Evolutionary conservation across 2,888 invertebrate genomes (phyloP).

Genomic region (Rhingia rostrata): DNA sequence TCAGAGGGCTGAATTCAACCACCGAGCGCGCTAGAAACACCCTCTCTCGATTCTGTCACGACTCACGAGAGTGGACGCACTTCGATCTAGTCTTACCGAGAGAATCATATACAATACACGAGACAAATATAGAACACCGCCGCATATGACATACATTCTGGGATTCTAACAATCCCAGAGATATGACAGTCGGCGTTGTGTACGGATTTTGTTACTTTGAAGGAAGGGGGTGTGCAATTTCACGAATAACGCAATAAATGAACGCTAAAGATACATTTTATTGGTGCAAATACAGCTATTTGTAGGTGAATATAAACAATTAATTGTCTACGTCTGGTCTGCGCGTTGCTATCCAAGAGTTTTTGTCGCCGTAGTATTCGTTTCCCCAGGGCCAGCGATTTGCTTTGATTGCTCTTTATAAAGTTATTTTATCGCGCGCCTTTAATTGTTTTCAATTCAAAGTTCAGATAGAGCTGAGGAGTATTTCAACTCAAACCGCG

Average conservation of each 20-base stretch:
- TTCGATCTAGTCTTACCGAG: too few relatives aligned
- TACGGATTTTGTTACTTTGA: slow-evolving; percentile 6
- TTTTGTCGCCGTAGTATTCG: slow-evolving; percentile 12
- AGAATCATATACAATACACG: too few relatives aligned
- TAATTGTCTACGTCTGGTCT: not conserved
- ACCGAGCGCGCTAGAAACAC: too few relatives aligned
- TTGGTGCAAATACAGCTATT: slow-evolving; percentile 47
- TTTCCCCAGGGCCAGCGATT: not conserved
- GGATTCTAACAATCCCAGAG: not conserved
- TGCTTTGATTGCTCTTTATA: slow-evolving; percentile 20
- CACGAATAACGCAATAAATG: slow-evolving; percentile 9
- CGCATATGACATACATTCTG: too few relatives aligned
- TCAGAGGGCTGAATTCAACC: too few relatives aligned
- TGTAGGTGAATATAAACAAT: slow-evolving; percentile 28
- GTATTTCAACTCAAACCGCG: not conserved
- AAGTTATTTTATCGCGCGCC: slow-evolving; percentile 9
- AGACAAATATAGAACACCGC: too few relatives aligned
- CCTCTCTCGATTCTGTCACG: too few relatives aligned
- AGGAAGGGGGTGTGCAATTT: not conserved
- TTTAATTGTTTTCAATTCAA: slow-evolving; percentile 52
- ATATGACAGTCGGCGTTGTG: slow-evolving; percentile 3
- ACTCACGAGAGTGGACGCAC: too few relatives aligned
- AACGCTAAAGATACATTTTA: slow-evolving; percentile 9
- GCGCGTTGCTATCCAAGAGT: slow-evolving; percentile 18
- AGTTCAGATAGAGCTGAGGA: slow-evolving; percentile 3